Percentiles rank a stretch among this genome's conserved stretches.
Evolutionary conservation across 1,140 invertebrate species (phyloP).

Genomic region (Leptopilina clavipes): DNA sequence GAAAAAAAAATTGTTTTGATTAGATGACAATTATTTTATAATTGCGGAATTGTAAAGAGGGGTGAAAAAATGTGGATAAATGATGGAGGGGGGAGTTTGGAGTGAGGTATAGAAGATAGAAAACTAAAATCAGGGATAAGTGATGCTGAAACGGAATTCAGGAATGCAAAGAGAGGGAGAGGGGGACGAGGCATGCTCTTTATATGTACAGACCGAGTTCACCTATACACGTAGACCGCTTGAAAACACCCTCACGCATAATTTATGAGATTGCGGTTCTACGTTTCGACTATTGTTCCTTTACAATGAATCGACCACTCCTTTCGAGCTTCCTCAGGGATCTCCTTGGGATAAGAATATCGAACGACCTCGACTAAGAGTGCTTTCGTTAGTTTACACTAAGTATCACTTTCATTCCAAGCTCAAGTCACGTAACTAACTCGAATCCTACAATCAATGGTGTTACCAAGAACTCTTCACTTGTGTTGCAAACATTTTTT

Average conservation of each 20-base stretch:
- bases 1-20: neutral
- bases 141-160: constrained; percentile 51
- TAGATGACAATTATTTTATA: neutral
- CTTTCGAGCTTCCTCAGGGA: constrained; percentile 39
- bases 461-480: neutral
- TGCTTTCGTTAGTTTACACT: constrained; percentile 40
- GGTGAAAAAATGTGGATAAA: no score
- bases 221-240: constrained; percentile 37
- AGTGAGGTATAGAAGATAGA: no score
- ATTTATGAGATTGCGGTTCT: constrained; percentile 63
- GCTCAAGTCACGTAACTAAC: constrained; percentile 23
- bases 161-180: constrained; percentile 47
- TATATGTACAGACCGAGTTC: constrained; percentile 57
- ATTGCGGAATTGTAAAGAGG: no score
- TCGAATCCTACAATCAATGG: neutral
- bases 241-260: constrained; percentile 49
- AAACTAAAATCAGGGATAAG: constrained; percentile 65
- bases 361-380: constrained; percentile 42
- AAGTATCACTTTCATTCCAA: constrained; percentile 25
- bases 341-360: constrained; percentile 42
- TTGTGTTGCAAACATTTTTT: neutral
- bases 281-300: constrained; percentile 60
- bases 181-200: constrained; percentile 56
- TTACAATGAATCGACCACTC: constrained; percentile 57
- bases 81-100: neutral